Conservation (phyloP, 2,113 vertebrate species). For the Clarias gariepinus region DNA sequence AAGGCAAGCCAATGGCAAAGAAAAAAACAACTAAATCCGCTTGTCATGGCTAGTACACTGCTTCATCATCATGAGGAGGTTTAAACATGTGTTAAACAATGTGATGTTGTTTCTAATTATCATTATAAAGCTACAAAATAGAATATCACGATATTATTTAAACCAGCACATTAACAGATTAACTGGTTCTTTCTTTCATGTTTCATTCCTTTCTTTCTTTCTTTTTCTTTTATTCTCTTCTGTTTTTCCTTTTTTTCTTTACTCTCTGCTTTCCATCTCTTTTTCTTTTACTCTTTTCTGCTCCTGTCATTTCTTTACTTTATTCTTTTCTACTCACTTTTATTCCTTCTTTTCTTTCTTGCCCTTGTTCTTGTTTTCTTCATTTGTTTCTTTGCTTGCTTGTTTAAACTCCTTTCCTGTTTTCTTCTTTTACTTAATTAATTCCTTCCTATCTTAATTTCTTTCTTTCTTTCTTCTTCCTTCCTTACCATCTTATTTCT, state of each 20-base stretch:
- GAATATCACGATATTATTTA: neutral
- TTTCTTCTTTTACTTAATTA: neutral
- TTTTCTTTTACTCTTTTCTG: neutral
- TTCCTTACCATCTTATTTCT: neutral
- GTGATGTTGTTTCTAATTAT: neutral
- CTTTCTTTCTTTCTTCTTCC: neutral
- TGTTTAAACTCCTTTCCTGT: no score
- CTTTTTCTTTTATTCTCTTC: neutral
- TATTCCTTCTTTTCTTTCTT: neutral
- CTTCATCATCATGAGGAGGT: neutral
- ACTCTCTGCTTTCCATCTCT: neutral
- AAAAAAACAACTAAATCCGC: neutral
- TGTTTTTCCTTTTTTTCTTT: neutral
- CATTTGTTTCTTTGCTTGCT: no score
- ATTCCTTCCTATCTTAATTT: neutral
- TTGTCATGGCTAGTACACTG: neutral
- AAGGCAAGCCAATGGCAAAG: neutral
- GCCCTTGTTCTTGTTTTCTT: accelerated
- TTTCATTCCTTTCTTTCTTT: neutral
- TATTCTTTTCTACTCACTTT: neutral
- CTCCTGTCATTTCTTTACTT: neutral
- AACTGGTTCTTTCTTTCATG: neutral
- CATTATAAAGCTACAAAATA: neutral
- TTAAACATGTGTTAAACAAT: neutral
- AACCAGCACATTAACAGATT: neutral